Evolutionary conservation across 2,888 invertebrate genomes (phyloP).

Genomic region (Agonopterix subpropinquella): DNA sequence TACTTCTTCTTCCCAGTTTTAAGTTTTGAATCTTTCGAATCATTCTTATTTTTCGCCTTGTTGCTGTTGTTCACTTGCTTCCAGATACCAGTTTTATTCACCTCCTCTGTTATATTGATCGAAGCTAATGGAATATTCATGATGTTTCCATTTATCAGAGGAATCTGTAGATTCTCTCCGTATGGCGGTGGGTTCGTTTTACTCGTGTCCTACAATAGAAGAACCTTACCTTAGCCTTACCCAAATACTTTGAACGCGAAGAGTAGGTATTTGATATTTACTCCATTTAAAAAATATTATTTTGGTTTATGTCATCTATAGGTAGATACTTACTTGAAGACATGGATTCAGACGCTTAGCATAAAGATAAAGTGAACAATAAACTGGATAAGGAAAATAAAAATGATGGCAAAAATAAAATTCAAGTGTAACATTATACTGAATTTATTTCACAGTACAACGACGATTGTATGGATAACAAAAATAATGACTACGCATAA

Average conservation of each 20-base stretch:
- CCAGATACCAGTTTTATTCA: constrained; percentile 96
- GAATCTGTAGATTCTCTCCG: constrained; percentile 87
- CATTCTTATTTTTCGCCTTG: constrained; percentile 49
- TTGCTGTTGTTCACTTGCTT: constrained; percentile 88
- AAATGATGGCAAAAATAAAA: constrained; percentile 43
- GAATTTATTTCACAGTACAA: constrained; percentile 41
- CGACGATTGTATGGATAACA: constrained; percentile 30
- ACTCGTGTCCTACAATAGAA: constrained; percentile 56
- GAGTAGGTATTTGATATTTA: background rate
- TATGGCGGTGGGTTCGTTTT: constrained; percentile 68
- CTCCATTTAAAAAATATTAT: background rate
- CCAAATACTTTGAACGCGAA: constrained; percentile 22
- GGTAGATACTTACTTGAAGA: constrained; percentile 6
- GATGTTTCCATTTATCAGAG: constrained; percentile 90
- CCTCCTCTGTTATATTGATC: constrained; percentile 95
- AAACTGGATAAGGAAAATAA: constrained; percentile 27
- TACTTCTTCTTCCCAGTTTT: constrained; percentile 65
- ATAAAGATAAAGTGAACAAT: background rate
- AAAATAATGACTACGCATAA: constrained; percentile 15
- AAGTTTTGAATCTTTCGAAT: constrained; percentile 50
- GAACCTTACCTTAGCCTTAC: constrained; percentile 18
- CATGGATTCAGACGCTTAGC: background rate
- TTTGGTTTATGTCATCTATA: background rate
- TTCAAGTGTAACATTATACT: constrained; percentile 40
- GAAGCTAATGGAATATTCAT: constrained; percentile 91